Conservation (phyloP, 2,113 vertebrate species). For the Phrynosoma platyrhinos region DNA sequence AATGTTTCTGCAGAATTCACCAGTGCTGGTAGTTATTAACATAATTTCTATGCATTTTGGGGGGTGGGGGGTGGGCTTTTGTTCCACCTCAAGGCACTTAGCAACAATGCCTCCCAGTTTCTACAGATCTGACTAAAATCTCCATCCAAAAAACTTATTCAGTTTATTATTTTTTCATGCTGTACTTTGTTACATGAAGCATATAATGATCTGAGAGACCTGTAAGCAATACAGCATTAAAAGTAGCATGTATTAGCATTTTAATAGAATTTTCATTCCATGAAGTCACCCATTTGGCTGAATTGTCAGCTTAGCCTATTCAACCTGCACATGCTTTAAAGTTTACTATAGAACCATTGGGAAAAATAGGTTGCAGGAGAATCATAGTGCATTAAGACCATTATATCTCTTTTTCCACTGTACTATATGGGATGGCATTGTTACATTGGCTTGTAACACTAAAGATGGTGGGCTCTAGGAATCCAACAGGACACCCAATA, state of each 20-base stretch:
- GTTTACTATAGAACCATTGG: not conserved
- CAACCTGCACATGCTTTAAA: slow-evolving; percentile 2
- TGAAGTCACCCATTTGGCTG: not conserved
- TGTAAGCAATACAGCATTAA: not conserved
- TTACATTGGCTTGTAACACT: slow-evolving; percentile 17
- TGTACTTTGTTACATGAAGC: not conserved
- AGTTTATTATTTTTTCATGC: not conserved
- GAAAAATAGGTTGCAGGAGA: not conserved
- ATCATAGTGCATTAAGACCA: not conserved
- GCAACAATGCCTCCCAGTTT: too few species aligned
- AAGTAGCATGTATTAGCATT: not conserved
- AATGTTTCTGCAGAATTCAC: not conserved
- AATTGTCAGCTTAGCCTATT: slow-evolving; percentile 1
- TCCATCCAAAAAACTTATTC: not conserved
- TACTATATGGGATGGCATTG: not conserved
- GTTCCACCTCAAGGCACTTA: too few species aligned
- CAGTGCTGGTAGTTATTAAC: not conserved
- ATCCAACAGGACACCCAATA: not conserved
- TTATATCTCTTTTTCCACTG: not conserved
- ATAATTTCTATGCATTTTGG: too few species aligned
- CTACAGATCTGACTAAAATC: not conserved
- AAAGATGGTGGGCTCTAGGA: not conserved
- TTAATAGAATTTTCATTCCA: slow-evolving; percentile 34
- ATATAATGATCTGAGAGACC: not conserved
- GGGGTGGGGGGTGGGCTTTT: too few species aligned